These are phyloP conservation scores for Oplegnathus fasciatus DNA, from an alignment of 2,113 vertebrate genomes.

Conservation along the genomic window DNA sequence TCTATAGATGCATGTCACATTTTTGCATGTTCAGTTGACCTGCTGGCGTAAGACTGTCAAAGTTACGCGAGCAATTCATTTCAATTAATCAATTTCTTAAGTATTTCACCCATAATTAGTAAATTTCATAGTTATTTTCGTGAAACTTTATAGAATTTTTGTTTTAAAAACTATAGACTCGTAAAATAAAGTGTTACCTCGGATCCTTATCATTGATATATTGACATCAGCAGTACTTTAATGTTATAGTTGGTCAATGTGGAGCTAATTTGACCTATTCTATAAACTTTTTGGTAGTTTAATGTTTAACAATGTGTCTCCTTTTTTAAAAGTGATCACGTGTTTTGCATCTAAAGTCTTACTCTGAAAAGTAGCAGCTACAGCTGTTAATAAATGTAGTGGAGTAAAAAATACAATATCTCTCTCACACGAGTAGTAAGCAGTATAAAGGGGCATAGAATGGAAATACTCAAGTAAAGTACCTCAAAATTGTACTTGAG, in stretches of 20 bases:
- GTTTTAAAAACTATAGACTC: too few species aligned
- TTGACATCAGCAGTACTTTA: not conserved
- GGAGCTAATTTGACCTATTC: not conserved
- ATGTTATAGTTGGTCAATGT: not conserved
- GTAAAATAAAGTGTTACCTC: not conserved
- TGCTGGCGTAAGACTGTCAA: not conserved
- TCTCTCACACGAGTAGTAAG: not conserved
- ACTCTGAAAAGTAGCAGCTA: not conserved
- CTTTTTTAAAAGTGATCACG: not conserved
- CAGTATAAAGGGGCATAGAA: not conserved
- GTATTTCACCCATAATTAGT: too few species aligned
- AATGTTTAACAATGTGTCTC: not conserved
- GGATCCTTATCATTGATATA: not conserved
- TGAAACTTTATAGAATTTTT: too few species aligned
- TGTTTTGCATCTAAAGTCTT: not conserved
- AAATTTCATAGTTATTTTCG: too few species aligned
- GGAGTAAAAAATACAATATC: not conserved
- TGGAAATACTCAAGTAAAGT: not conserved
- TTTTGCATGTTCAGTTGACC: not conserved
- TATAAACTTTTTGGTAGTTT: not conserved
- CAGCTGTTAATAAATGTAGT: not conserved
- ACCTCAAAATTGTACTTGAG: not conserved
- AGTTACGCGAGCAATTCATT: too few species aligned
- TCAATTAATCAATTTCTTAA: too few species aligned
- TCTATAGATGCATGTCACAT: too few species aligned